These are phyloP conservation scores for Hydrotaea cyrtoneurina DNA, from an alignment of 2,888 invertebrate species.

Conservation along the genomic window DNA sequence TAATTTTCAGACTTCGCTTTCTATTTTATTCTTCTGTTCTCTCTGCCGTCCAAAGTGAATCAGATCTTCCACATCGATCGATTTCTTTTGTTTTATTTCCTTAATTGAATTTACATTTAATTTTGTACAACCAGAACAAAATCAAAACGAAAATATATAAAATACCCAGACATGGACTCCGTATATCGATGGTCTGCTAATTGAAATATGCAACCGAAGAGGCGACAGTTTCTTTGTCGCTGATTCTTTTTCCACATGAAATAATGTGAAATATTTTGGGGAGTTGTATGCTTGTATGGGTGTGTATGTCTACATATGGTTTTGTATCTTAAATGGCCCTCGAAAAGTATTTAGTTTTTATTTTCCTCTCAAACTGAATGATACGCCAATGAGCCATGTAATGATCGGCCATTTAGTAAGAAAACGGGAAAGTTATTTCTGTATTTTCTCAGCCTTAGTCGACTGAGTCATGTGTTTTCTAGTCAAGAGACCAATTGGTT, in stretches of 20 bases:
- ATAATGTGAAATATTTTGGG: too few species aligned
- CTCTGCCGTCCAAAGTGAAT: too few species aligned
- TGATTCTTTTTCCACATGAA: background rate
- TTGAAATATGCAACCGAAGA: background rate
- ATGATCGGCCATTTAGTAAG: background rate
- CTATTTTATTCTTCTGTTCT: too few species aligned
- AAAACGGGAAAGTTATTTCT: background rate
- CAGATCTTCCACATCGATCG: too few species aligned
- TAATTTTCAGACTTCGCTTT: too few species aligned
- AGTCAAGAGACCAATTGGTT: too few species aligned
- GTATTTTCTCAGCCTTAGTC: background rate
- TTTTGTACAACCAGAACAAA: too few species aligned
- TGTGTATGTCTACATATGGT: too few species aligned
- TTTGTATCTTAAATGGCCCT: too few species aligned
- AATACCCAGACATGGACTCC: background rate
- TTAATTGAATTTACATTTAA: background rate
- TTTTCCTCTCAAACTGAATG: background rate
- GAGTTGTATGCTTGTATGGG: too few species aligned
- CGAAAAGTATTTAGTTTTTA: background rate
- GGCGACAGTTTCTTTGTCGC: too few species aligned
- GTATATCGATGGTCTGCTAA: background rate
- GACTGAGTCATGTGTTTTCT: background rate
- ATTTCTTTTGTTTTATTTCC: too few species aligned
- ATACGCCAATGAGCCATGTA: background rate
- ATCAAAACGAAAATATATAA: background rate